Evolutionary conservation across 2,888 invertebrate genomes (phyloP), one percentile per base, ranked within the genome.

Genomic region (Drosophila aldrichi): DNA sequence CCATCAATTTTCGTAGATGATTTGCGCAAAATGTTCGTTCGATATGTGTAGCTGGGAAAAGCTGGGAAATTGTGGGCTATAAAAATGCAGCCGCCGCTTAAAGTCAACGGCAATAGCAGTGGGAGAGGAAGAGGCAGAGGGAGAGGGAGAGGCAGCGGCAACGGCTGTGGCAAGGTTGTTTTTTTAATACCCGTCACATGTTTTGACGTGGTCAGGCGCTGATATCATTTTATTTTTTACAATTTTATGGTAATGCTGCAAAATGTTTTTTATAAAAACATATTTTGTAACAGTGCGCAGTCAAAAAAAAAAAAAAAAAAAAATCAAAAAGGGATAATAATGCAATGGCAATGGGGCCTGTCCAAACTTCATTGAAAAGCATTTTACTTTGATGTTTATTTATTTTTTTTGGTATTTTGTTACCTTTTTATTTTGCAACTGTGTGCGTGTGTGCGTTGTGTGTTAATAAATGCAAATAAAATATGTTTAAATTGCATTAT

Each of bases 1-100:
- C 81, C 81, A 88, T 86, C 89, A 89, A 86, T 90, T 90, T 90
- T 90, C 82, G 75, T 78, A 84, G 81, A 91, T 90, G 89, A 89
- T 90, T 88, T 89, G 82, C 74, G 81, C 72, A 81, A 89, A 84
- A 77, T 79, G 79, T 70, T 74, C 72, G 55, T 52, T 61, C 76
- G 65, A 73, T 77, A 70, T 66, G 54, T 54, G 54, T 14, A 14
- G 44, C 29, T 18, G 29, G 25, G 29, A 22, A 54, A 52, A n/a
- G 34, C 34, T 46, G 65, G 12, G 22, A 22, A 59, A 25, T 40
- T 59, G 48, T 29, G 55, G 61, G 62, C 77, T 58, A 79, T 79
- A 81, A 81, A 81, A 69, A 67, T 72, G 69, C 73, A 75, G 48
- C 61, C 75, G 90, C 83, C 77, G 86, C 83, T 87, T 87, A 77